phyloP scores from a whole-genome alignment of 2,113 vertebrate species.

The Emydocephalus ijimae region DNA sequence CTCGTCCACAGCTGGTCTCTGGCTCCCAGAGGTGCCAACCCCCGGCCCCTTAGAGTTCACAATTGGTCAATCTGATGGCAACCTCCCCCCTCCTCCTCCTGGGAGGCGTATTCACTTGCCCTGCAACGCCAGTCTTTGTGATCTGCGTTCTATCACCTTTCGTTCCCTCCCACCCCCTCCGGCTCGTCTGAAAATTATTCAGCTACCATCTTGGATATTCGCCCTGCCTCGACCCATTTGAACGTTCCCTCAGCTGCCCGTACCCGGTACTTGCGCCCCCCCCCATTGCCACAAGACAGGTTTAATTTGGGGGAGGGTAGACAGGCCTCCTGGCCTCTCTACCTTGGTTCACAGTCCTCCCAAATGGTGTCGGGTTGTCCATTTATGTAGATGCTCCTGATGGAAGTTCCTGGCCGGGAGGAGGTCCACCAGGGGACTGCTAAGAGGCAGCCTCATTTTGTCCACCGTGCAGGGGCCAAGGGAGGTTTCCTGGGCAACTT shows the following conservation, averaged over 20 bases:
- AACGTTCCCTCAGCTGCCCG: background rate
- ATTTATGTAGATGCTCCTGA: background rate
- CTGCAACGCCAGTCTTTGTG: background rate
- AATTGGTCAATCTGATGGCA: background rate
- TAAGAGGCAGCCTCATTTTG: background rate
- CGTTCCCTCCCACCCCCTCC: background rate
- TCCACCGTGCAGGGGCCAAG: background rate
- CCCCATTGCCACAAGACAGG: background rate
- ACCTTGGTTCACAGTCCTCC: background rate
- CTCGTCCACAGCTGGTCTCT: background rate
- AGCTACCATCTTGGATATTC: background rate
- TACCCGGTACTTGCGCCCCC: background rate
- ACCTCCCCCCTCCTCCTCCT: background rate
- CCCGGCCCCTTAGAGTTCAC: background rate
- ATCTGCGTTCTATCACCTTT: background rate
- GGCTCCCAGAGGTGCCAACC: background rate
- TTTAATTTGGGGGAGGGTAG: background rate
- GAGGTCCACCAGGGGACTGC: fast-evolving
- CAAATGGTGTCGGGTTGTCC: background rate
- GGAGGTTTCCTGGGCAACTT: background rate
- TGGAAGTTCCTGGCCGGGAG: background rate
- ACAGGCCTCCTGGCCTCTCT: background rate
- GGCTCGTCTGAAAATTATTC: background rate
- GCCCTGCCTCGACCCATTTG: background rate
- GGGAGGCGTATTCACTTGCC: background rate